phyloP scores from a whole-genome alignment of 2,888 invertebrate species.

The Melitaea athalia region DNA sequence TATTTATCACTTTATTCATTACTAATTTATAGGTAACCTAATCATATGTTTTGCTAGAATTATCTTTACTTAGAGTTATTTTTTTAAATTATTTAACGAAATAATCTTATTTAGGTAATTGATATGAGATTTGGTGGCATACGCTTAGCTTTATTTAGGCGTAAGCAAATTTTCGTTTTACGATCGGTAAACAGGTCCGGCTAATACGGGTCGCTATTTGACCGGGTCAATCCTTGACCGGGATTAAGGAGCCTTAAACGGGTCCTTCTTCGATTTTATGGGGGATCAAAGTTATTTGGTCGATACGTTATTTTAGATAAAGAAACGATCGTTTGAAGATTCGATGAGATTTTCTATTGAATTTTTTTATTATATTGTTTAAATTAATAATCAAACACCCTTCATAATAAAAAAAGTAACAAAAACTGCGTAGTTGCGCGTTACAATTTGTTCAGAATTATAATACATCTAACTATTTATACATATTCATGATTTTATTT shows the following conservation, averaged over 20 bases:
- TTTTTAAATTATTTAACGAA: no score
- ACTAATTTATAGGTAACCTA: no score
- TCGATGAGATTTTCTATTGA: not conserved
- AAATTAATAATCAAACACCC: not conserved
- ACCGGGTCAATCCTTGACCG: constrained; percentile 29
- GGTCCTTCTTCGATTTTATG: constrained; percentile 22
- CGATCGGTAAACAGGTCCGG: constrained; percentile 33
- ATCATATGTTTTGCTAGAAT: no score
- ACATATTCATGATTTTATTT: constrained; percentile 37
- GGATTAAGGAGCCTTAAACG: constrained; percentile 23
- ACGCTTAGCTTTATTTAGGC: constrained; percentile 8
- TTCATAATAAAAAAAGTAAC: constrained; percentile 17
- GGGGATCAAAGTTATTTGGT: constrained; percentile 14
- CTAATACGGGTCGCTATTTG: constrained; percentile 34
- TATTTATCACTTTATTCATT: no score
- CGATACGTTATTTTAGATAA: constrained; percentile 14
- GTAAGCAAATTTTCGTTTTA: constrained; percentile 34
- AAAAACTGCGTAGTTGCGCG: constrained; percentile 34
- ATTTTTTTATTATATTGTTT: not conserved
- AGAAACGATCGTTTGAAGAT: not conserved
- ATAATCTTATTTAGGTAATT: no score
- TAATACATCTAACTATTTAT: constrained; percentile 60
- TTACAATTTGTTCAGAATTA: constrained; percentile 68
- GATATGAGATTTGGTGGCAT: no score
- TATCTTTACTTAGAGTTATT: no score